phyloP scores from a whole-genome alignment of 92 coral and sea anemone species.

The Muricea muricata region DNA sequence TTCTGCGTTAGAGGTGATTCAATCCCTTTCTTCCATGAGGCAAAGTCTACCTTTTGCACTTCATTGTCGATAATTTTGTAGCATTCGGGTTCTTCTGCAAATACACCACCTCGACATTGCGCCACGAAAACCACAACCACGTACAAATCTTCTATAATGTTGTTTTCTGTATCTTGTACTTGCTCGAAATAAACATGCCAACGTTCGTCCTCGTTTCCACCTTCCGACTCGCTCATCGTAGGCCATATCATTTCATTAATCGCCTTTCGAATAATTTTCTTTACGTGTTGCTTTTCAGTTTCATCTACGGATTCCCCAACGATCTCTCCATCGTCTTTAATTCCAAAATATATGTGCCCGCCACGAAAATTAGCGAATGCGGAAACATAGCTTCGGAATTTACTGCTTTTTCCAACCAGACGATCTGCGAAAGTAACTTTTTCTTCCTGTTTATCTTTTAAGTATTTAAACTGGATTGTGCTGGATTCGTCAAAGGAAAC shows the following conservation, averaged over 20 bases:
- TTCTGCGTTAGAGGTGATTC: background rate
- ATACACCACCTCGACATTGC: conserved; percentile 55
- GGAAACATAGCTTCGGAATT: conserved; percentile 36
- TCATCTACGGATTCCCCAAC: conserved; percentile 27
- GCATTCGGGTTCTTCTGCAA: conserved; percentile 35
- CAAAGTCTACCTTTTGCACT: conserved; percentile 37
- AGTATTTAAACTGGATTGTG: conserved; percentile 37
- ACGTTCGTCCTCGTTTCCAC: conserved; percentile 25
- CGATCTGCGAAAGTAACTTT: conserved; percentile 36
- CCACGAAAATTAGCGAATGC: conserved; percentile 58
- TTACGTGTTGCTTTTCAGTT: conserved; percentile 19
- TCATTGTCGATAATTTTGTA: conserved; percentile 45
- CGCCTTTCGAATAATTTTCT: background rate
- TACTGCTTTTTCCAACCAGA: conserved; percentile 1
- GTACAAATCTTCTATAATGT: background rate
- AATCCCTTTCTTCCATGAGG: conserved; percentile 37
- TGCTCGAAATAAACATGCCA: conserved; percentile 56
- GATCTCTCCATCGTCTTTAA: conserved; percentile 34
- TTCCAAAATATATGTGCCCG: conserved; percentile 53
- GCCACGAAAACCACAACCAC: conserved; percentile 49
- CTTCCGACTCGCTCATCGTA: conserved; percentile 10
- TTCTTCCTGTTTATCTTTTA: conserved; percentile 4
- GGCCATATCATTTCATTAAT: conserved; percentile 61
- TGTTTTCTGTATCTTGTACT: conserved; percentile 30
- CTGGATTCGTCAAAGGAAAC: conserved; percentile 42